Evolutionary conservation across 2,888 invertebrate genomes (phyloP).

Genomic region (Ernsta delagoae): DNA sequence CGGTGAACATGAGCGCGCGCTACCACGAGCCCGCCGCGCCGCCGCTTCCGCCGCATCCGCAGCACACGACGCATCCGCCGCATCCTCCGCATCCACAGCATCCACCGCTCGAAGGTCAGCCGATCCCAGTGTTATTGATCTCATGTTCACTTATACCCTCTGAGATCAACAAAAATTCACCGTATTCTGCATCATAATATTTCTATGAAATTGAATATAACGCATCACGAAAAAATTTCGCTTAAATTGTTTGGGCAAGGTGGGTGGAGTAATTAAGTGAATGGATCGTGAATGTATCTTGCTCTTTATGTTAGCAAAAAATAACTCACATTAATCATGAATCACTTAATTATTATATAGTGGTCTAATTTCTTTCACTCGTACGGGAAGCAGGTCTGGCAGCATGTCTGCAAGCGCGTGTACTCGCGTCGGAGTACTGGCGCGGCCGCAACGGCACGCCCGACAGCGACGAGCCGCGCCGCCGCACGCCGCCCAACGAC

Average conservation of each 20-base stretch:
- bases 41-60: conserved; percentile 48
- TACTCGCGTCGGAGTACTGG: conserved; percentile 87
- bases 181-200: too few species aligned
- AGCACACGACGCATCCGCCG: conserved; percentile 42
- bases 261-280: too few species aligned
- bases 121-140: background rate
- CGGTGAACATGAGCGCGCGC: conserved; percentile 93
- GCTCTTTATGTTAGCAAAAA: too few species aligned
- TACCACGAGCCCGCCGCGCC: conserved; percentile 66
- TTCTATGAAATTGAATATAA: too few species aligned
- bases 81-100: conserved; percentile 41
- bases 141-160: too few species aligned
- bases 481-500: conserved; percentile 85
- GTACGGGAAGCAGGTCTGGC: conserved; percentile 88
- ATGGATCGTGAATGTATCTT: too few species aligned
- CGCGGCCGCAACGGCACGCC: conserved; percentile 75
- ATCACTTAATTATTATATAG: too few species aligned
- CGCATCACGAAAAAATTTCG: too few species aligned
- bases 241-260: too few species aligned
- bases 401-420: conserved; percentile 92
- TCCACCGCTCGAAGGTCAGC: conserved; percentile 70
- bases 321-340: too few species aligned
- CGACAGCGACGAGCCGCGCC: conserved; percentile 53
- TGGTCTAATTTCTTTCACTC: too few species aligned
- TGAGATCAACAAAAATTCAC: too few species aligned